These are phyloP conservation scores for Dione vanillae DNA, from an alignment of 2,888 invertebrate species.

Conservation along the genomic window DNA sequence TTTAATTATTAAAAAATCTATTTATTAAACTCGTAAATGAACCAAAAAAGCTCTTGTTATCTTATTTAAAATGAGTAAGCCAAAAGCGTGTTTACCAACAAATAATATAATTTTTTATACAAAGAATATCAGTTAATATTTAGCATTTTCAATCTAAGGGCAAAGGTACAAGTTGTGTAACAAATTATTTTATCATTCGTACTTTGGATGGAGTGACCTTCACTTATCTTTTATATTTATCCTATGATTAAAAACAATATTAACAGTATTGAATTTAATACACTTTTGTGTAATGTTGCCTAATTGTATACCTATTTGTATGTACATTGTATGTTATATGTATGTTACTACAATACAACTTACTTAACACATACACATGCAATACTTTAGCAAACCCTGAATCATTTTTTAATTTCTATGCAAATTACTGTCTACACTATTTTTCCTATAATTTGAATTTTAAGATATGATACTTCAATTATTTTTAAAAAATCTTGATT, in stretches of 20 bases:
- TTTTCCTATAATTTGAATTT: no score
- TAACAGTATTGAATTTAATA: background rate
- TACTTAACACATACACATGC: no score
- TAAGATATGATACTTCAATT: no score
- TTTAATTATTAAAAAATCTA: background rate
- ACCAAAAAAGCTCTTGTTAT: background rate
- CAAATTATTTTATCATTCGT: conserved; percentile 33
- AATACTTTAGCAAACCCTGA: no score
- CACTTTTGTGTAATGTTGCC: no score
- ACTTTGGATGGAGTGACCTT: conserved; percentile 40
- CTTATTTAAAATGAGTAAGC: background rate
- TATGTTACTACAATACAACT: no score
- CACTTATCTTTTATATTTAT: conserved; percentile 22
- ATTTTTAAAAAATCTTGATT: no score
- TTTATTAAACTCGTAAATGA: background rate
- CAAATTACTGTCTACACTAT: no score
- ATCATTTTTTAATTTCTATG: no score
- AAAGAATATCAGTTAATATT: background rate
- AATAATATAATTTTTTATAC: background rate
- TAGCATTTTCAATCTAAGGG: conserved; percentile 4
- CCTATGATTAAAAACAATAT: conserved; percentile 7
- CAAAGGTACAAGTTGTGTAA: conserved; percentile 24
- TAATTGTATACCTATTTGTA: no score
- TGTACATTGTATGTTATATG: no score
- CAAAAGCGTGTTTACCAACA: background rate